Conservation (phyloP, 2,888 invertebrate species). For the Drosophila planitibia region DNA sequence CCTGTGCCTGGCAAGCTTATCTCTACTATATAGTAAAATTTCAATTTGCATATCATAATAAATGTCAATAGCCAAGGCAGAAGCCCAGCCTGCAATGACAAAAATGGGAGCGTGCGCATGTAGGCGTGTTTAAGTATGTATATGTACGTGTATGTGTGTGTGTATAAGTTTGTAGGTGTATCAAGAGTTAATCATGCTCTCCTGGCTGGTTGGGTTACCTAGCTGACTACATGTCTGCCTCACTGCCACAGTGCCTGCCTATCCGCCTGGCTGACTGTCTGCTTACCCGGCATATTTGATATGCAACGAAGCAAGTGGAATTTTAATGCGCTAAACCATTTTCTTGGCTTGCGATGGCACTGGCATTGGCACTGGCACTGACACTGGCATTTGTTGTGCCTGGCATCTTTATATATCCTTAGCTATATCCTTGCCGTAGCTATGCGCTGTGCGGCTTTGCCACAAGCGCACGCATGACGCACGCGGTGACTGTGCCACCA, state of each 20-base stretch:
- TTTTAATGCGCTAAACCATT: slow-evolving; percentile 81
- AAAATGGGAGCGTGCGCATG: slow-evolving; percentile 20
- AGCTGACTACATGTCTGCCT: not conserved
- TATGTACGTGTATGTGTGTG: slow-evolving; percentile 4
- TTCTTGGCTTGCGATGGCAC: slow-evolving; percentile 66
- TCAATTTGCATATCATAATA: slow-evolving; percentile 79
- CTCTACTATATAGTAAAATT: slow-evolving; percentile 65
- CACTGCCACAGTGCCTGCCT: not conserved
- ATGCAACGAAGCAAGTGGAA: slow-evolving; percentile 79
- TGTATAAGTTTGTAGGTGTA: slow-evolving; percentile 31
- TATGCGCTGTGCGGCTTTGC: slow-evolving; percentile 45
- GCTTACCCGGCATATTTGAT: slow-evolving; percentile 74
- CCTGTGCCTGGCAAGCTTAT: slow-evolving; percentile 12
- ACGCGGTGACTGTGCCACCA: slow-evolving; percentile 25
- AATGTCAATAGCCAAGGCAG: slow-evolving; percentile 68
- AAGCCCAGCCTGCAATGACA: slow-evolving; percentile 49
- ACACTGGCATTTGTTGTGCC: slow-evolving; percentile 57
- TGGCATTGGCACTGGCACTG: slow-evolving; percentile 7
- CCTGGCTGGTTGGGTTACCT: slow-evolving; percentile 24
- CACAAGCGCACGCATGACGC: slow-evolving; percentile 50
- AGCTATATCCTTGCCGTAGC: slow-evolving; percentile 40
- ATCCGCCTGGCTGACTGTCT: slow-evolving; percentile 15
- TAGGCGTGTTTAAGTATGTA: not conserved
- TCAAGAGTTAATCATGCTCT: slow-evolving; percentile 64
- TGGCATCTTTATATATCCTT: slow-evolving; percentile 24